These are phyloP conservation scores for Caenorhabditis sp. DNA, from an alignment of 2,888 invertebrate species.

Conservation along the genomic window DNA sequence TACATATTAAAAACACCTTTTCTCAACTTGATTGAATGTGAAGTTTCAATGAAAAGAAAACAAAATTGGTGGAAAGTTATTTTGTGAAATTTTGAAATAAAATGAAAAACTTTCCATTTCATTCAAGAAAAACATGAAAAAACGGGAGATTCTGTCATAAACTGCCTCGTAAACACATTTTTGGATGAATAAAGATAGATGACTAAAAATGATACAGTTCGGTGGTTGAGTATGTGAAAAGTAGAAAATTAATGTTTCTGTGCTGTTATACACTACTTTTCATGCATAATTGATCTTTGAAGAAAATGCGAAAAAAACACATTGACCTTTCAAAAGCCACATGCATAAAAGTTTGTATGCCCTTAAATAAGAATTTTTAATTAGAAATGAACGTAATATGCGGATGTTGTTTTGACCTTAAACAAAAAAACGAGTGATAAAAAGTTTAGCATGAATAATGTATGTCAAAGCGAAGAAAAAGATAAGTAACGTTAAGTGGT, in stretches of 20 bases:
- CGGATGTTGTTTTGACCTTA: too few species aligned
- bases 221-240: constrained; percentile 34
- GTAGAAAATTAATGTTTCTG: too few species aligned
- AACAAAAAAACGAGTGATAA: too few species aligned
- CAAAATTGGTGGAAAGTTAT: background rate
- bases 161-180: background rate
- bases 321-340: background rate
- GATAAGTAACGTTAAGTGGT: background rate
- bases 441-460: too few species aligned
- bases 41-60: background rate
- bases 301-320: background rate
- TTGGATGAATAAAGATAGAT: constrained; percentile 6
- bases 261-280: constrained; percentile 13
- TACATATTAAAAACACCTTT: too few species aligned
- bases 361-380: too few species aligned
- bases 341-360: too few species aligned
- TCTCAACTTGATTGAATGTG: background rate
- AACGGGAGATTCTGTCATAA: constrained; percentile 4
- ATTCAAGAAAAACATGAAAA: constrained; percentile 9
- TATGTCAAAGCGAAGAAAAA: background rate
- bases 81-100: constrained; percentile 16
- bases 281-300: constrained; percentile 11
- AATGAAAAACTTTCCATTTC: constrained; percentile 14
- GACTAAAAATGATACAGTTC: constrained; percentile 15
- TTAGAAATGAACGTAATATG: too few species aligned